phyloP scores from a whole-genome alignment of 2,888 invertebrate species.

The Ennomos erosarius region DNA sequence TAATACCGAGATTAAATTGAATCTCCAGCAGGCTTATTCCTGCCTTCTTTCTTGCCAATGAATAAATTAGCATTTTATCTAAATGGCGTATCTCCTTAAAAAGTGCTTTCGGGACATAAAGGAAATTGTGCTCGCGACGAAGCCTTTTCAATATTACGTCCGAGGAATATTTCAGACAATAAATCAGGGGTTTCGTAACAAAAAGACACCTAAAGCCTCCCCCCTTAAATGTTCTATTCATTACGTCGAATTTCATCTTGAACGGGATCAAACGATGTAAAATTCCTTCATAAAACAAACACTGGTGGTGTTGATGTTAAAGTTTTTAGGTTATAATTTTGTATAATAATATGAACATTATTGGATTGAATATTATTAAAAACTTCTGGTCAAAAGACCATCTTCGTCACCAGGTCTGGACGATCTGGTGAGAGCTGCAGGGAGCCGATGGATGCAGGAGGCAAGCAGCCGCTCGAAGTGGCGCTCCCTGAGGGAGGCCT shows the following conservation, averaged over 20 bases:
- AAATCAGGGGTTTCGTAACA: conserved; percentile 46
- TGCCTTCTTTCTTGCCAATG: conserved; percentile 74
- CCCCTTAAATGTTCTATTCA: conserved; percentile 32
- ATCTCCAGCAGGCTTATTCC: conserved; percentile 67
- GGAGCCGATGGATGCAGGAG: too few relatives aligned
- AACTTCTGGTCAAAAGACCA: too few relatives aligned
- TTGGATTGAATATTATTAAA: too few relatives aligned
- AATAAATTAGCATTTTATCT: conserved; percentile 83
- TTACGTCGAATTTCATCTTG: conserved; percentile 34
- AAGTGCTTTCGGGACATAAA: conserved; percentile 63
- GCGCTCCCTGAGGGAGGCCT: too few relatives aligned
- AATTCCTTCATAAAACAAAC: not conserved
- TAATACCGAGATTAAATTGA: conserved; percentile 71
- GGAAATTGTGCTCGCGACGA: conserved; percentile 42
- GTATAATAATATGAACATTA: too few relatives aligned
- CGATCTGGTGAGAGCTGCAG: too few relatives aligned
- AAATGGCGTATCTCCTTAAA: conserved; percentile 77
- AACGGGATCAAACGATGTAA: conserved; percentile 26
- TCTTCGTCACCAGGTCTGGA: too few relatives aligned
- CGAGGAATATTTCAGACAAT: conserved; percentile 47
- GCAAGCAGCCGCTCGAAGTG: too few relatives aligned
- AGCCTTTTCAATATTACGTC: conserved; percentile 54
- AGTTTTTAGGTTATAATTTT: too few relatives aligned
- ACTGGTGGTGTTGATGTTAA: too few relatives aligned
- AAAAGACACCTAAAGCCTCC: conserved; percentile 27